phyloP scores from a whole-genome alignment of 53 echinoderm and acorn worm species.

The Antedon mediterranea region DNA sequence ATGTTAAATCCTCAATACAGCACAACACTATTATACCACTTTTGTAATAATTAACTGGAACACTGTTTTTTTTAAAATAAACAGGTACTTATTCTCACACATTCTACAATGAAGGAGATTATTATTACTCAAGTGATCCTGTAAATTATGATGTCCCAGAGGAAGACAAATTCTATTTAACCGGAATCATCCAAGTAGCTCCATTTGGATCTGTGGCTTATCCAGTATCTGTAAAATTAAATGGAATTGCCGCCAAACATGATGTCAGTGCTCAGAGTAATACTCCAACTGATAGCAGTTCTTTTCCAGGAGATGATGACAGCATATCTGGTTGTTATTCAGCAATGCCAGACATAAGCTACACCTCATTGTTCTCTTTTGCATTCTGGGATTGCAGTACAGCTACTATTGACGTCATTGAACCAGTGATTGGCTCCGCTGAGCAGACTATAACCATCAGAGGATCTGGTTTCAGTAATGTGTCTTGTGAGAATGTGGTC shows the following conservation, averaged over 20 bases:
- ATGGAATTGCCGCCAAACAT: not conserved
- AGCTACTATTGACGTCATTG: conserved; percentile 25
- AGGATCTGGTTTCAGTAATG: conserved; percentile 58
- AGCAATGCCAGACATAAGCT: conserved; percentile 11
- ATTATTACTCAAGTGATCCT: conserved; percentile 86
- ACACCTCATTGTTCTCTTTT: conserved; percentile 28
- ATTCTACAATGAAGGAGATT: conserved; percentile 59
- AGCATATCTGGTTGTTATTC: conserved; percentile 15
- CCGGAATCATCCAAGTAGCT: conserved; percentile 44
- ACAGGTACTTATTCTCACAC: conserved; percentile 57
- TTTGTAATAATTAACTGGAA: too few species aligned
- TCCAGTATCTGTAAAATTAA: conserved; percentile 10
- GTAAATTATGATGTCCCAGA: conserved; percentile 25
- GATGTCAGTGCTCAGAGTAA: not conserved
- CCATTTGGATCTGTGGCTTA: conserved; percentile 4
- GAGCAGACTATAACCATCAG: conserved; percentile 40
- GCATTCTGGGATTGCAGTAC: conserved; percentile 73
- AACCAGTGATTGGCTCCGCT: conserved; percentile 47
- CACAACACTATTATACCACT: too few species aligned
- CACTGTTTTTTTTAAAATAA: too few species aligned
- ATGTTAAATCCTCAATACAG: too few species aligned
- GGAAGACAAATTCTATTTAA: conserved; percentile 50
- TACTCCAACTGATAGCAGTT: not conserved
- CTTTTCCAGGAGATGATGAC: conserved; percentile 7
- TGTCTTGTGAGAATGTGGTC: conserved; percentile 44